A percentile compares a stretch with the other conserved stretches of the same genome.
Conservation (phyloP, 1,140 invertebrate species). For the Zaprionus ghesquierei region DNA sequence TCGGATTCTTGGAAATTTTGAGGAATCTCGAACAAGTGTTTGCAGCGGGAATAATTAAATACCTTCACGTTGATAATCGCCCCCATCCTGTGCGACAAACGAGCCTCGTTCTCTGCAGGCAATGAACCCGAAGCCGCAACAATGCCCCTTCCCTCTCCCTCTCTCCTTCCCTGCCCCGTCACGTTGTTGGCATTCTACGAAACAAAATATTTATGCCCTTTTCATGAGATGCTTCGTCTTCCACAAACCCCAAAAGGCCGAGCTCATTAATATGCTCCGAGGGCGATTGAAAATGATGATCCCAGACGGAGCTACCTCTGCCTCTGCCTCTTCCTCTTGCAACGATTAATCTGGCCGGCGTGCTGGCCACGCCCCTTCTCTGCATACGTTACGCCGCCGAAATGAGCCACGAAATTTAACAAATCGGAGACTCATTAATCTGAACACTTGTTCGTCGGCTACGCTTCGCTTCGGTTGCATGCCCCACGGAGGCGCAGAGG, state of each 20-base stretch:
- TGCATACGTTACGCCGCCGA: neutral
- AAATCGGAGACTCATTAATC: constrained; percentile 78
- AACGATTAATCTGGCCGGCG: constrained; percentile 57
- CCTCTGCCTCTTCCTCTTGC: constrained; percentile 25
- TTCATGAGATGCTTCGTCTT: constrained; percentile 49
- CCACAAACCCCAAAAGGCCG: neutral
- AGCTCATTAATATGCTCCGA: constrained; percentile 72
- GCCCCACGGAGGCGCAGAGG: constrained; percentile 13
- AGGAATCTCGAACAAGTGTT: constrained; percentile 53
- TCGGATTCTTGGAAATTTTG: constrained; percentile 32
- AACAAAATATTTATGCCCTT: constrained; percentile 37
- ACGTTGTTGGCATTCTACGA: constrained; percentile 15
- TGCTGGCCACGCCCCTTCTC: constrained; percentile 30
- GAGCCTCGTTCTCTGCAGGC: constrained; percentile 32
- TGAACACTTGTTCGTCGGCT: constrained; percentile 61
- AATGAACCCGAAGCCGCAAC: constrained; percentile 22
- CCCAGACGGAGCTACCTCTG: constrained; percentile 36
- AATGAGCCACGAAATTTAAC: constrained; percentile 78
- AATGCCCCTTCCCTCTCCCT: neutral
- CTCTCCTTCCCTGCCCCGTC: constrained; percentile 12
- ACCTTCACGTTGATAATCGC: constrained; percentile 36
- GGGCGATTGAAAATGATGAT: constrained; percentile 40
- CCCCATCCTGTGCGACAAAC: constrained; percentile 41
- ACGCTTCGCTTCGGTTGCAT: neutral
- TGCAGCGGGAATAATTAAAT: constrained; percentile 68